Conservation (phyloP, 92 coral and sea anemone genomes). For the Bergia sp. region DNA sequence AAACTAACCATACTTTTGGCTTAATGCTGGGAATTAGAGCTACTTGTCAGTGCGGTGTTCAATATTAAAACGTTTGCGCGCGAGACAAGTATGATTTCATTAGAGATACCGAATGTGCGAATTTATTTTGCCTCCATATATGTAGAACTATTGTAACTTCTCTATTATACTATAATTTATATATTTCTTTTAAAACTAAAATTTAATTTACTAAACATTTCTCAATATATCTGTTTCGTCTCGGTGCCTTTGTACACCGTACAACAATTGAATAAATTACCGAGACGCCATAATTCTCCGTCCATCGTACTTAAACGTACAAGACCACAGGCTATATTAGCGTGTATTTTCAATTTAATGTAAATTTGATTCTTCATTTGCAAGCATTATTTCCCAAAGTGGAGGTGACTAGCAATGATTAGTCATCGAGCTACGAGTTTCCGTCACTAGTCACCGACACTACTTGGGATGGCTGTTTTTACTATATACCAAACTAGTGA, state of each 20-base stretch:
- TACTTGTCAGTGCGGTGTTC: background rate
- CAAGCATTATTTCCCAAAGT: background rate
- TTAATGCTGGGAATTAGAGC: background rate
- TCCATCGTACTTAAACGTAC: background rate
- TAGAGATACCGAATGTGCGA: background rate
- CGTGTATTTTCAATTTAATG: background rate
- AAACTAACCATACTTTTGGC: background rate
- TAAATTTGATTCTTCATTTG: background rate
- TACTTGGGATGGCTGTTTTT: too few relatives aligned
- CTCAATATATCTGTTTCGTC: conserved; percentile 8
- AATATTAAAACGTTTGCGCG: background rate
- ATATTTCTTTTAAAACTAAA: background rate
- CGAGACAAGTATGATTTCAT: background rate
- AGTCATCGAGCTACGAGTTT: too few relatives aligned
- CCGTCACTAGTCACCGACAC: too few relatives aligned
- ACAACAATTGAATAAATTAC: conserved; percentile 7
- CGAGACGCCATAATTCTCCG: background rate
- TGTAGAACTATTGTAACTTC: background rate
- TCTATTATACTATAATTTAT: background rate
- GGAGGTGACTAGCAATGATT: background rate
- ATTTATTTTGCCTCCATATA: background rate
- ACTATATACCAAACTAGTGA: too few relatives aligned
- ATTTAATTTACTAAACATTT: background rate
- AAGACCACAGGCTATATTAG: background rate
- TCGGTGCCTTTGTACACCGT: background rate